Evolutionary conservation across 2,797 vertebrate genomes (phyloP), one percentile per base, ranked within the genome.

Genomic region (Gadopsis marmoratus): DNA sequence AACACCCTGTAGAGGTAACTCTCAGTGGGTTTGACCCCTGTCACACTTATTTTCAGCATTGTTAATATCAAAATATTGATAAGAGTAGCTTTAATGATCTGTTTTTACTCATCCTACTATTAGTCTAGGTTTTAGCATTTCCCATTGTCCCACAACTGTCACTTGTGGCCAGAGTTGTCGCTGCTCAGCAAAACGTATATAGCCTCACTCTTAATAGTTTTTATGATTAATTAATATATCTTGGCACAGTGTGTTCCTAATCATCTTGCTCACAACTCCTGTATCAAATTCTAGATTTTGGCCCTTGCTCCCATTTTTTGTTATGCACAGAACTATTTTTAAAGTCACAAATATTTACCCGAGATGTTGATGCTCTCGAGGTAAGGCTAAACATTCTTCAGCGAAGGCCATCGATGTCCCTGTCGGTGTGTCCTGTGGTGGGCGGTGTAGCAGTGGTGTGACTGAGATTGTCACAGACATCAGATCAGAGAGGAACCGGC

Each of bases 401-500:
- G 19, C 2, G 85, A 93, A 94, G 93, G 93, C 84, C 90, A 70
- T 76, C 68, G 48, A 41, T 9, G 6, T 37, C 50, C 17, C 68
- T 33, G 73, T 56, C 19, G 21, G 37, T 26, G 66, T 29, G 71
- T 76, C 69, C 71, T 55, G 73, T 41, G 60, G 35, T 51, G 1
- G 50, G 21, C 3, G 56, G 41, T n/a, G 74, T 11, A 48, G 33
- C 41, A 11, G 59, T 5, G 58, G 86, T 47, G 75, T 61, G 81
- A 80, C 64, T 47, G 68, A 74, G 70, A 86, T 76, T 59, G 85
- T 73, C 37, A 21, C 73, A 87, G 86, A 89, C 82, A 73, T 89
- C 89, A 84, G 90, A 83, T 91, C 89, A 81, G 51, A 74, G 71
- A 86, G 69, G 88, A 89, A 91, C 88, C 68, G 1, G 59, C 67